Evolutionary conservation across 1,140 invertebrate species (phyloP).

Genomic region (Hirudo medicinalis): DNA sequence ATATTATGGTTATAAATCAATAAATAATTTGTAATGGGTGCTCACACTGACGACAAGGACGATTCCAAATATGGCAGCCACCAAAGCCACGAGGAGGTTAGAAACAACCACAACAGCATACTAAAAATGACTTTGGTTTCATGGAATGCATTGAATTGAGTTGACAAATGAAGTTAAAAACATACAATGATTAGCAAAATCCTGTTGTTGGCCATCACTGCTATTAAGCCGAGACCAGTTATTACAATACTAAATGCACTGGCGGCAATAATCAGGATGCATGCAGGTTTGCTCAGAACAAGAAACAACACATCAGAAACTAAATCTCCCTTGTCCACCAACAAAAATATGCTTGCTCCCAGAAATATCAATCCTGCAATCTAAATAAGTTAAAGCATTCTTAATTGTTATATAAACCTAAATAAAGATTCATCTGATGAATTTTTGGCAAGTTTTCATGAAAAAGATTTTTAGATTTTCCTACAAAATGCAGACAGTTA

Average conservation of each 20-base stretch:
- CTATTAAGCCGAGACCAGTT: conserved; percentile 1
- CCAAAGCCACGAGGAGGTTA: not conserved
- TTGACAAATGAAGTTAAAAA: not conserved
- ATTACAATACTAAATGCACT: conserved; percentile 8
- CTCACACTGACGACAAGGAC: not conserved
- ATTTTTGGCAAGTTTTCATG: not conserved
- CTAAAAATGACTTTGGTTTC: not conserved
- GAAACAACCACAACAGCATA: not conserved
- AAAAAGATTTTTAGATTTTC: not conserved
- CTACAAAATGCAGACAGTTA: not conserved
- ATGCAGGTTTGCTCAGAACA: conserved; percentile 5
- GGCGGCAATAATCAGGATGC: conserved; percentile 6
- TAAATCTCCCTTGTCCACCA: conserved; percentile 10
- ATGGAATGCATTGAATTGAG: not conserved
- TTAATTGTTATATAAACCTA: not conserved
- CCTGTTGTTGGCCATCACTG: conserved; percentile 5
- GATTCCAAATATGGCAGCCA: conserved; percentile 13
- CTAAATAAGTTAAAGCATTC: not conserved
- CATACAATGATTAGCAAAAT: conserved; percentile 9
- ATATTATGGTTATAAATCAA: not conserved
- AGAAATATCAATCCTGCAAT: conserved; percentile 10
- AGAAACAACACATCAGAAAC: conserved; percentile 2
- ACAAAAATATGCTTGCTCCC: conserved; percentile 14
- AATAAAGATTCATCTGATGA: not conserved
- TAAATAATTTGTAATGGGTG: not conserved